Percentiles rank a stretch among this genome's conserved stretches.
Conservation (phyloP, 2,797 vertebrate genomes). For the Semotilus atromaculatus region DNA sequence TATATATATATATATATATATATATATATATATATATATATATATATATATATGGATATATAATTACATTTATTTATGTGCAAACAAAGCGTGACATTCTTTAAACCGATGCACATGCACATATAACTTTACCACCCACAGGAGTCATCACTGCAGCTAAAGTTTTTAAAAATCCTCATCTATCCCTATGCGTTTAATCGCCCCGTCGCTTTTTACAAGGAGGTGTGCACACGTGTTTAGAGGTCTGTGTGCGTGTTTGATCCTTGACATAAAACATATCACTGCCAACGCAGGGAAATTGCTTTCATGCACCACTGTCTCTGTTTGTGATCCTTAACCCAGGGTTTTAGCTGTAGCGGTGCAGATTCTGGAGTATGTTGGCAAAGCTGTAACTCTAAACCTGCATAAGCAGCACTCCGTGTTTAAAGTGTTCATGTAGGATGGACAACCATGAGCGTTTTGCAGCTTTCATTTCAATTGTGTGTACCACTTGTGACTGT, state of each 20-base stretch:
- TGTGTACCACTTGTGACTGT: conserved; percentile 4
- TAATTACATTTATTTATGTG: background rate
- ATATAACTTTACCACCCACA: background rate
- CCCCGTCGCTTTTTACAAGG: background rate
- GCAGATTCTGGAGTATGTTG: conserved; percentile 35
- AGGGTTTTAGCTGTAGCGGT: conserved; percentile 41
- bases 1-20: background rate
- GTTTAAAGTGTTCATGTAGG: conserved; percentile 7
- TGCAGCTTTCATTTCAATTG: conserved; percentile 17
- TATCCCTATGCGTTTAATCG: background rate
- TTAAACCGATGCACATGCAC: background rate
- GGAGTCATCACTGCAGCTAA: conserved; percentile 13
- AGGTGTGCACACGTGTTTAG: conserved; percentile 15
- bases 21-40: background rate
- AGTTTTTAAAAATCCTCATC: conserved; percentile 5
- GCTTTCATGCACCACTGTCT: conserved; percentile 34
- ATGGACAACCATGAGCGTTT: background rate
- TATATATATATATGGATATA: background rate
- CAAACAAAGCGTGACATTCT: background rate
- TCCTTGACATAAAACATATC: conserved; percentile 40
- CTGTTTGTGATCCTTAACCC: conserved; percentile 48
- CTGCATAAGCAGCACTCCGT: conserved; percentile 2
- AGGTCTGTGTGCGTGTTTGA: conserved; percentile 44
- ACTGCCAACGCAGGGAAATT: conserved; percentile 13
- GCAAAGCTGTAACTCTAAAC: conserved; percentile 42